A percentile compares a stretch with the other conserved stretches of the same genome.
Evolutionary conservation across 1,140 invertebrate genomes (phyloP).

Genomic region (Pogonognathellus flavescens): DNA sequence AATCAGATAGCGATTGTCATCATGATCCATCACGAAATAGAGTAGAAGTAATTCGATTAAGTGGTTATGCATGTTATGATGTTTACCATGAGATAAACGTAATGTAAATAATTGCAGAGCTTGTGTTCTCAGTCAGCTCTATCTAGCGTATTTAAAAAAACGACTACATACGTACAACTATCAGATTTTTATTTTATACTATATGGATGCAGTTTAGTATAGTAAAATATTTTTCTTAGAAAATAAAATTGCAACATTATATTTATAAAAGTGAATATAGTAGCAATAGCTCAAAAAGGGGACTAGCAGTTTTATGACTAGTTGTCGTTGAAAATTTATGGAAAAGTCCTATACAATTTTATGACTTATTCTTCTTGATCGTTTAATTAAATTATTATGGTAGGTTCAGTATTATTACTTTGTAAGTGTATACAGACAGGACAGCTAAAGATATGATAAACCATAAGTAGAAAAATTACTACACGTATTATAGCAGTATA

Average conservation of each 20-base stretch:
- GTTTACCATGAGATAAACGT: slow-evolving; percentile 26
- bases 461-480: no score
- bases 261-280: no score
- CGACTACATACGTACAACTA: background rate
- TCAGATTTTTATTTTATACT: background rate
- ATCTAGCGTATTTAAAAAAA: background rate
- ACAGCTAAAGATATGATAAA: no score
- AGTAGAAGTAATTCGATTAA: slow-evolving; percentile 37
- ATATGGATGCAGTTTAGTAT: background rate
- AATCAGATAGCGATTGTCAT: slow-evolving; percentile 45
- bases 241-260: background rate
- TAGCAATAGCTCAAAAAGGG: no score
- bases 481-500: no score
- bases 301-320: no score
- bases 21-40: slow-evolving; percentile 20
- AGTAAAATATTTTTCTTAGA: background rate
- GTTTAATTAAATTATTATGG: slow-evolving; percentile 37
- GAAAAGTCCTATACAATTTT: slow-evolving; percentile 33
- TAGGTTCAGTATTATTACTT: background rate
- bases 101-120: background rate
- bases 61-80: slow-evolving; percentile 42
- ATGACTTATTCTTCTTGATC: slow-evolving; percentile 20
- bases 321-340: background rate
- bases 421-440: background rate
- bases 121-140: background rate